Evolutionary conservation across 2,113 vertebrate species (phyloP), one percentile per base, ranked within the genome.

Genomic region (Ceyx margarethae): DNA sequence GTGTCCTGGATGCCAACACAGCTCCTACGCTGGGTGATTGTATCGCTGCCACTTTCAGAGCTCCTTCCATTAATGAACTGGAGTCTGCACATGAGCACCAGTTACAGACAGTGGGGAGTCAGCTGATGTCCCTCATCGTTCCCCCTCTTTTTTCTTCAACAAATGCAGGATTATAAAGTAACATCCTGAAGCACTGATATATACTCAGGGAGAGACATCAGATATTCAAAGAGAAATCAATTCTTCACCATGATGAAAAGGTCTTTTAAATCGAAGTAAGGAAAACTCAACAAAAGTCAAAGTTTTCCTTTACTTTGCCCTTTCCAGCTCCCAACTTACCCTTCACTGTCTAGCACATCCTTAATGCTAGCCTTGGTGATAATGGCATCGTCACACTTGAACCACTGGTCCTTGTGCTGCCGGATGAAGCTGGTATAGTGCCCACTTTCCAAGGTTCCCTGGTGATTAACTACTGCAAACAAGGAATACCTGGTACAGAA

Each of bases 321-420:
- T 26, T 42, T 12, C 28, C 26, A 15, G 73, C 16, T n/a, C 33
- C 11, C 18, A 42, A 97, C 99, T 90, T 91, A 99, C 99, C 99
- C 99, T 98, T 99, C 99, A 26, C 99, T 99, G 97, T 99, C 99
- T 97, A 99, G 98, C 92, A 99, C 99, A 42, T 99, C 99, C 96
- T 98, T 99, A 97, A 99, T 99, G 98, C 98, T 99, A 98, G 99
- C 99, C 98, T 99, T 99, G 97, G 99, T 99, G 98, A 99, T 99
- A 97, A 99, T 99, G 95, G 99, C 99, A 26, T 99, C 99, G 31
- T 99, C 99, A 97, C 99, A 99, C 95, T 99, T 99, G 98, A 99
- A 99, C 99, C 99, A 99, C 98, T 99, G 99, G 98, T 99, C 99
- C 97, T 99, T 99, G 98, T 99, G 99, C 97, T 99, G 99, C 84